Conservation (phyloP, 1,140 invertebrate genomes). For the Trichonephila inaurata region DNA sequence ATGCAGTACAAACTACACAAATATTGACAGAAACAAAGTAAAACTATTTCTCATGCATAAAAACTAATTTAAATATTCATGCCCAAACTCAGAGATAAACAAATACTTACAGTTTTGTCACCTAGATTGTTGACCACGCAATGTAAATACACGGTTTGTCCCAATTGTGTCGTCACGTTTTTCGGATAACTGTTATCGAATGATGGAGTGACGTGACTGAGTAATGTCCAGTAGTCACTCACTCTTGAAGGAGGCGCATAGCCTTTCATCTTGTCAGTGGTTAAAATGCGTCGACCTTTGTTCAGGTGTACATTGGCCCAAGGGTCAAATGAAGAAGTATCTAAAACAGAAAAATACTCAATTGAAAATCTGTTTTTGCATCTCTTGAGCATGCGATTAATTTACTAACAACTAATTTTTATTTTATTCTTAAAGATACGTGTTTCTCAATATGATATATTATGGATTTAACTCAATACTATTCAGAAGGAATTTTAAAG, state of each 20-base stretch:
- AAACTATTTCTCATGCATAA: no score
- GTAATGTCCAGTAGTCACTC: conserved; percentile 75
- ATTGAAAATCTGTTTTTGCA: background rate
- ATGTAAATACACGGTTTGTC: conserved; percentile 89
- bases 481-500: no score
- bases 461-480: no score
- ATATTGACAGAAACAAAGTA: no score
- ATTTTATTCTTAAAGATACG: no score
- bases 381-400: background rate
- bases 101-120: conserved; percentile 89
- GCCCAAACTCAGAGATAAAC: background rate
- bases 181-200: conserved; percentile 87
- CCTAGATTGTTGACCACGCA: conserved; percentile 90
- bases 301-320: background rate
- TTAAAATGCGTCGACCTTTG: conserved; percentile 15
- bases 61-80: background rate
- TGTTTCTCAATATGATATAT: no score
- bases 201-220: conserved; percentile 82
- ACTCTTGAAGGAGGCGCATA: conserved; percentile 63
- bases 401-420: no score
- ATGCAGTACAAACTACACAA: no score
- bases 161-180: conserved; percentile 89
- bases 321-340: background rate
- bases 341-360: conserved; percentile 21
- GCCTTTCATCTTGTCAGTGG: conserved; percentile 63